Percentiles rank a stretch among this genome's conserved stretches.
Evolutionary conservation across 2,888 invertebrate species (phyloP).

Genomic region (Amphiduros pacificus): DNA sequence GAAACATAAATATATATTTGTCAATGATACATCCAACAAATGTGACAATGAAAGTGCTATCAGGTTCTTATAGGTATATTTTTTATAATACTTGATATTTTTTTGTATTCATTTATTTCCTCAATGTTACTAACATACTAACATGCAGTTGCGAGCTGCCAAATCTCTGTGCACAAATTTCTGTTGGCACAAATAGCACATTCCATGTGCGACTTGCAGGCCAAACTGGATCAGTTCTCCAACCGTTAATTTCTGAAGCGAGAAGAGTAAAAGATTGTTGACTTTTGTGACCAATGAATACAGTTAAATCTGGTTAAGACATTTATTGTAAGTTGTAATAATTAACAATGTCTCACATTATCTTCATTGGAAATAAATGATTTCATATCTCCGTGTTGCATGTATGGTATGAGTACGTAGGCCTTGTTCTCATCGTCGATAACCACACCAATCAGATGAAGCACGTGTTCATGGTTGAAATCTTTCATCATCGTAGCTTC

Average conservation of each 20-base stretch:
- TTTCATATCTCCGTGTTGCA: conserved; percentile 58
- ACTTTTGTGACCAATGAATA: too few relatives aligned
- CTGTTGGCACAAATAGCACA: conserved; percentile 62
- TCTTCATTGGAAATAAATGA: conserved; percentile 39
- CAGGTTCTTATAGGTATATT: neutral
- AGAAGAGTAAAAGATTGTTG: too few relatives aligned
- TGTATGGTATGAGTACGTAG: conserved; percentile 60
- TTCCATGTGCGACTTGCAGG: conserved; percentile 62
- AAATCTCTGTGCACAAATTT: conserved; percentile 64
- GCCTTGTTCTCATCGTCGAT: conserved; percentile 52
- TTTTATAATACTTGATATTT: neutral
- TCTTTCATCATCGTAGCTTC: conserved; percentile 53
- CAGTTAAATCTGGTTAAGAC: too few relatives aligned
- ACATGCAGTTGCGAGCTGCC: conserved; percentile 65
- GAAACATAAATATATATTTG: too few relatives aligned
- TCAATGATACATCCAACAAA: neutral
- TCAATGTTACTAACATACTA: conserved; percentile 32
- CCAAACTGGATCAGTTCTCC: conserved; percentile 62
- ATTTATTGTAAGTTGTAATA: neutral
- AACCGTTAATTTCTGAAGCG: conserved; percentile 61
- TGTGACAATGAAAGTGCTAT: neutral
- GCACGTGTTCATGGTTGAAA: conserved; percentile 59
- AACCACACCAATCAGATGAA: conserved; percentile 56
- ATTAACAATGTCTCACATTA: conserved; percentile 33
- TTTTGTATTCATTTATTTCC: neutral